Evolutionary conservation across 2,797 vertebrate genomes (phyloP), one percentile per base, ranked within the genome.

Genomic region (Naso thynnoides): DNA sequence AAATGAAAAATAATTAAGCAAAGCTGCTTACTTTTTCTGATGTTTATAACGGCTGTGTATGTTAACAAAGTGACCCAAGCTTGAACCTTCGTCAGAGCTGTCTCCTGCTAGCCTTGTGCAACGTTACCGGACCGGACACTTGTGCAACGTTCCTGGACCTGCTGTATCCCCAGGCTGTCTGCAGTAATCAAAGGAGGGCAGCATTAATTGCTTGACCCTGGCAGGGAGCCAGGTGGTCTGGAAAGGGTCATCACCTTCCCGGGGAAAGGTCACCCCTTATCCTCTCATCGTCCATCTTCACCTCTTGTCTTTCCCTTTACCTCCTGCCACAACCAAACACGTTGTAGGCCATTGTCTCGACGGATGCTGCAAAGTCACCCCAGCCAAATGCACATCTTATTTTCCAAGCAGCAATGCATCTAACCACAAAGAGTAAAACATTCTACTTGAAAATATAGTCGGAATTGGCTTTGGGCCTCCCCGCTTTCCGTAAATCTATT

Each of bases 171-270:
- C 63, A 52, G 81, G 71, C 88, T 91, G 87, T 89, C 88, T 86
- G 54, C 66, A 74, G 70, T 79, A 89, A 92, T 92, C 82, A 85
- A 82, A 90, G 81, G 75, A 89, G 92, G 87, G 85, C 86, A 86
- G 89, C 86, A 90, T 93, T 92, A 94, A 94, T 93, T 92, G 85
- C 83, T 67, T 89, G 91, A 92, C 89, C 90, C 88, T 90, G 91
- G 89, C 92, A 88, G 69, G 70, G 79, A 90, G 90, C 92, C 93
- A 93, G 91, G 88, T 94, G 93, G 91, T 92, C 86, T 60, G 59
- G 79, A 73, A 78, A 61, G 73, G 89, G 86, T 90, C 84, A 70
- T 89, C 87, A 88, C 87, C 87, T 88, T 84, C 89, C 81, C 48
- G 61, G 45, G 78, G 87, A 92, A 81, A 90, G 88, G 90, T 93